These are phyloP conservation scores for Gymnoscopelus microlampas DNA, from an alignment of 2,797 vertebrate genomes.

Conservation along the genomic window DNA sequence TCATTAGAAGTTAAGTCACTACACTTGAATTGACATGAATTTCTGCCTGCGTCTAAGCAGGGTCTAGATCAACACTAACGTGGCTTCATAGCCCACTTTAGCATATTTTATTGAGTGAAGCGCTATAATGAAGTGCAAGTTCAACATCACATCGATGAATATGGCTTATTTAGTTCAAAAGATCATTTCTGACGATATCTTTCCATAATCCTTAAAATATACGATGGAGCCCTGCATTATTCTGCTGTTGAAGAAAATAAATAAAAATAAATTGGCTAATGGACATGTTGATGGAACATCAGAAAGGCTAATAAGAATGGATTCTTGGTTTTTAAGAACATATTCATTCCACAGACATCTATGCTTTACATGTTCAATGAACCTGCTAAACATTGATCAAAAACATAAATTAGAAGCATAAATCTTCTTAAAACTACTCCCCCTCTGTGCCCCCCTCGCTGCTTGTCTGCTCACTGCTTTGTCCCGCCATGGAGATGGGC, in stretches of 20 bases:
- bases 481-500: slow-evolving; percentile 67
- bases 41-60: slow-evolving; percentile 49
- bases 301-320: slow-evolving; percentile 74
- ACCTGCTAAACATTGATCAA: slow-evolving; percentile 74
- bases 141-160: slow-evolving; percentile 66
- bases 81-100: slow-evolving; percentile 50
- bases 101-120: slow-evolving; percentile 65
- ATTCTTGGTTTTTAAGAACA: slow-evolving; percentile 63
- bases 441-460: slow-evolving; percentile 35
- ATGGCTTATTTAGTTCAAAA: slow-evolving; percentile 71
- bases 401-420: slow-evolving; percentile 74
- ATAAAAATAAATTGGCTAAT: slow-evolving; percentile 56
- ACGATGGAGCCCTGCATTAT: slow-evolving; percentile 49
- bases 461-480: slow-evolving; percentile 59
- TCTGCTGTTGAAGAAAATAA: slow-evolving; percentile 30
- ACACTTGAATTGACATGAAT: slow-evolving; percentile 59
- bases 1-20: slow-evolving; percentile 65
- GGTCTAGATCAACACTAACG: slow-evolving; percentile 62
- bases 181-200: slow-evolving; percentile 71
- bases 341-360: slow-evolving; percentile 59
- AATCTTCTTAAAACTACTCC: slow-evolving; percentile 75
- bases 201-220: slow-evolving; percentile 79
- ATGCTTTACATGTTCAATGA: slow-evolving; percentile 77
- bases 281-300: slow-evolving; percentile 76
- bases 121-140: slow-evolving; percentile 77